Conservation (phyloP, 2,797 vertebrate genomes). For the Percopsis omiscomaycus region DNA sequence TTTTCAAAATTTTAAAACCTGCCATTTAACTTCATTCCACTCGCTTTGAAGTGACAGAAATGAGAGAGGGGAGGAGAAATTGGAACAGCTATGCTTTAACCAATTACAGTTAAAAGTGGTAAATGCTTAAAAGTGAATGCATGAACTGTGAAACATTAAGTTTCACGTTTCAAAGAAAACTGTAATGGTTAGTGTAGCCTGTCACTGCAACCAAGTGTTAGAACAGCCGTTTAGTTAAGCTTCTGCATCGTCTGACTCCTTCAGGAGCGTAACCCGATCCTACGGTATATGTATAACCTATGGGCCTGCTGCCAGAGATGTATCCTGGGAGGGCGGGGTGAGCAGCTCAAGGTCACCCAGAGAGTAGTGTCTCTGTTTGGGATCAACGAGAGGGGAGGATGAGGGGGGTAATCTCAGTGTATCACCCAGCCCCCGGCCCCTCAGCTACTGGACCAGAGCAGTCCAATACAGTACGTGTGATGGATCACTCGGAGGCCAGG, state of each 20-base stretch:
- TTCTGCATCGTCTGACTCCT: background rate
- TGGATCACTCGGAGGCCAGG: conserved; percentile 43
- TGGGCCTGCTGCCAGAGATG: conserved; percentile 10
- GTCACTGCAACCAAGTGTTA: background rate
- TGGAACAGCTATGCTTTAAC: conserved; percentile 28
- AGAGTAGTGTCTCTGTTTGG: conserved; percentile 29
- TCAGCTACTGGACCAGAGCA: conserved; percentile 33
- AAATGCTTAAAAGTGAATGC: background rate
- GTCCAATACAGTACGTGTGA: conserved; percentile 29
- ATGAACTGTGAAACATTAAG: too few species aligned
- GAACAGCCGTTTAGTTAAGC: background rate
- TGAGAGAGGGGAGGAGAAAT: conserved; percentile 25
- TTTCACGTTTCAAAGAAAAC: too few species aligned
- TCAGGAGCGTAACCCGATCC: conserved; percentile 12
- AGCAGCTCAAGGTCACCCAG: conserved; percentile 38
- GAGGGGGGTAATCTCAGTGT: conserved; percentile 40
- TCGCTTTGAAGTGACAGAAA: conserved; percentile 42
- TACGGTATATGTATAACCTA: conserved; percentile 8
- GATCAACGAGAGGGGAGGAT: conserved; percentile 27
- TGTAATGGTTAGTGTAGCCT: background rate
- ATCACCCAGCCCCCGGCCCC: conserved; percentile 54
- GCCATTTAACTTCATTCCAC: conserved; percentile 20
- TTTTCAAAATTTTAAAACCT: conserved; percentile 44
- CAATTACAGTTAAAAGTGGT: conserved; percentile 1
- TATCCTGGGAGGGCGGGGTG: conserved; percentile 9